Evolutionary conservation across 2,113 vertebrate species (phyloP).

Genomic region (Ammodytes dubius): DNA sequence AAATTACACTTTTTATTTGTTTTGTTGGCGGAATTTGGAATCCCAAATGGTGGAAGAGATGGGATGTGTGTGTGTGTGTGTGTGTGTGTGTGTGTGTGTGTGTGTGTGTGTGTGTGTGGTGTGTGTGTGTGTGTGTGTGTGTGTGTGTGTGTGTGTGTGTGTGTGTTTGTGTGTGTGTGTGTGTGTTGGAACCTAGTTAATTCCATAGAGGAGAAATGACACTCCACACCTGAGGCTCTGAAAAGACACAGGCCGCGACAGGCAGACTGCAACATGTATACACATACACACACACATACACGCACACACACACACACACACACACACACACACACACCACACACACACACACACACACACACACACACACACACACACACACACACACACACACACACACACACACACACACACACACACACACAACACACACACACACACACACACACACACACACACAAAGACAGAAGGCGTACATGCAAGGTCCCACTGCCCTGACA

Average conservation of each 20-base stretch:
- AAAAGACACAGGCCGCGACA: constrained; percentile 63
- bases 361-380: too few species aligned
- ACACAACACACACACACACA: constrained; percentile 30
- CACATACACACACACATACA: constrained; percentile 13
- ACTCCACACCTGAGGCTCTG: constrained; percentile 77
- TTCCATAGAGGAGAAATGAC: constrained; percentile 72
- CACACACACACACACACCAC: constrained; percentile 25
- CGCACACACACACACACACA: constrained; percentile 18
- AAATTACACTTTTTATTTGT: too few species aligned
- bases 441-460: constrained; percentile 17
- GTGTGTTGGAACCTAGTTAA: constrained; percentile 78
- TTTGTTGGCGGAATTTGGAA: too few species aligned
- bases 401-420: constrained; percentile 19
- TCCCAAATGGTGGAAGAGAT: too few species aligned
- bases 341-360: too few species aligned
- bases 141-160: too few species aligned
- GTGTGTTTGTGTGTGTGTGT: constrained; percentile 22
- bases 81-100: too few species aligned
- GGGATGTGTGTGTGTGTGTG: too few species aligned
- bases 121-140: constrained; percentile 56
- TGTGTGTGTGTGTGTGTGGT: too few species aligned
- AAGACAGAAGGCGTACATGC: neutral
- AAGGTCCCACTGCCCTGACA: constrained; percentile 12
- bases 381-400: constrained; percentile 15
- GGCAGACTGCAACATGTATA: constrained; percentile 49